Base-by-base conservation (phyloP, 2,113 vertebrate species). In the Piaya cayana region DNA sequence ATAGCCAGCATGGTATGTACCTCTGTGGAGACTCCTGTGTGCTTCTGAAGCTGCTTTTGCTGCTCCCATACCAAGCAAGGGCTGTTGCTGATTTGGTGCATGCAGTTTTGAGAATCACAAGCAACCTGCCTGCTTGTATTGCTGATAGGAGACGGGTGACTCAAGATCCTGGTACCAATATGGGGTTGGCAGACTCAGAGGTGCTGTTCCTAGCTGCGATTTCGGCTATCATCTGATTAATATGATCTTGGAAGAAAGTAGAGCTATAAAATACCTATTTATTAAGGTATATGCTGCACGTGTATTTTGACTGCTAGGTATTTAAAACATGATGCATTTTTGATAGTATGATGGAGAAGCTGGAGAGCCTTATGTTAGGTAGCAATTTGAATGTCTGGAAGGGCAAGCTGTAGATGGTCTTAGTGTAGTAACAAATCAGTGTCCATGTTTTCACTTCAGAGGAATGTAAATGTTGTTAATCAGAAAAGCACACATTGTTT, bases 371-470 rank as follows among this genome's bases (percentile, higher is more conserved):
- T 93, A 9, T 49, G 80, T 88, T 96, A 94, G 80, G 82, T 92
- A 79, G 69, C 86, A 36, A 90, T 90, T 93, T 94, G 69, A 90
- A 95, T 96, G 76, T 93, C 90, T 86, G 80, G 92, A 95, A 93
- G 62, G 75, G 75, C 25, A 52, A 92, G n/a, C 70, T 15, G 15
- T 80, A 75, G 70, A 49, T 87, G 77, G 87, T n/a, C 30, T 86
- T 64, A 69, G n/a, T 45, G 60, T 79, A 76, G 82, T 55, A 63
- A 89, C 52, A 69, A 85, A 79, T 77, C 76, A 42, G 17, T 58
- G 53, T 68, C 47, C 23, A 1, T 65, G 62, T 75, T 90, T 92
- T 70, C 32, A 45, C 37, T 88, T 82, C 37, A 63, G 65, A 90
- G 70, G 70, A 79, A 23, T 29, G 50, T 90, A 92, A 83, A n/a